Evolutionary conservation across 2,797 vertebrate genomes (phyloP), one percentile per base, ranked within the genome.

Genomic region (Sarcophilus harrisii): DNA sequence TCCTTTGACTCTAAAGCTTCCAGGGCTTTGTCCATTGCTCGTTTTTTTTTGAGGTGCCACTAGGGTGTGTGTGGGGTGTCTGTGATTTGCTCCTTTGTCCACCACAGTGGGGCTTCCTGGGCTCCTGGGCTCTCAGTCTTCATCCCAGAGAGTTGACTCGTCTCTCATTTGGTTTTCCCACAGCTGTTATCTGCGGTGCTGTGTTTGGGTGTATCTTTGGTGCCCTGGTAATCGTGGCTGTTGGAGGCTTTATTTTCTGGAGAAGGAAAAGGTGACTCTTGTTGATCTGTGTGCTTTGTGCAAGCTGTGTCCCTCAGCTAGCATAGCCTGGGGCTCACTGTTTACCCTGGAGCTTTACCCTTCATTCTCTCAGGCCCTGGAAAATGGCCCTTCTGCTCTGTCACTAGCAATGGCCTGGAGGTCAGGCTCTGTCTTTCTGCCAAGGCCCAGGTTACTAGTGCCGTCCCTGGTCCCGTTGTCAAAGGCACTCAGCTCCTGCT

Each of bases 221-320:
- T 58, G 58, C 98, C 49, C 4, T 98, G 94, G 97, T 98, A 81
- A 98, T 98, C 12, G 97, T 98, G 0, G 58, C 97, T 54, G 27
- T 98, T 57, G 98, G 97, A 28, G 97, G 97, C 4, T 98, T 98
- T 97, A 97, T 99, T 96, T 98, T 99, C 98, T 99, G 99, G 99
- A 98, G 96, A 89, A 98, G 97, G 97, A 98, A 98, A 98, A 99
- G 99, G 99, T 99, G 98, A 98, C 3, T 2, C 0, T 11, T 93
- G 28, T 92, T 73, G 1, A 38, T 73, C 96, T 81, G 0, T 30
- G 13, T 45, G 73, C 18, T 81, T 27, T 81, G 38, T 81, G n/a
- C n/a, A 45, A 81, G n/a, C n/a, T 24, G 21, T 11, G 6, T 8
- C n/a, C n/a, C 66, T 81, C n/a, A 8, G 18, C 5, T 45, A 45